phyloP scores from a whole-genome alignment of 2,888 invertebrate species.

The Anoplius nigerrimus region DNA sequence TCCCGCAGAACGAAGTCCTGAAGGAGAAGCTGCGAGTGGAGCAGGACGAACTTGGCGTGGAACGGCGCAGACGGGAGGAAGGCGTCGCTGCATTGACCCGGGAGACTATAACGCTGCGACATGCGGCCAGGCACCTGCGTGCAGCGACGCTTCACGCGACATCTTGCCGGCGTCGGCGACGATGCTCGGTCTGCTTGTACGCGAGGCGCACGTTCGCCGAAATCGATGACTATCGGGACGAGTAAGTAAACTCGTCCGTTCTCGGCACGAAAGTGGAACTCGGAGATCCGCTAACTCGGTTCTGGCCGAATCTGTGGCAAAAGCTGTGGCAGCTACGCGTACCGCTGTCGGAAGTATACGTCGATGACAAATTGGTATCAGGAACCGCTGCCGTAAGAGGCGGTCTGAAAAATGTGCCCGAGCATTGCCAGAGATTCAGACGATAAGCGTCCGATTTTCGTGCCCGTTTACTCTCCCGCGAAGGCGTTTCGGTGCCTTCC shows the following conservation, averaged over 20 bases:
- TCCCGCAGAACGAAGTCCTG: constrained; percentile 77
- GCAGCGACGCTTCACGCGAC: constrained; percentile 71
- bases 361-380: too few relatives aligned
- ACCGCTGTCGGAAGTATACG: too few relatives aligned
- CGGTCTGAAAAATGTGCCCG: too few relatives aligned
- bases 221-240: constrained; percentile 74
- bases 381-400: too few relatives aligned
- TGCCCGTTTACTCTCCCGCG: too few relatives aligned
- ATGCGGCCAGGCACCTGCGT: constrained; percentile 75
- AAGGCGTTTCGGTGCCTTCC: too few relatives aligned
- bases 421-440: too few relatives aligned
- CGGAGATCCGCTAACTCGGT: too few relatives aligned
- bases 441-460: too few relatives aligned
- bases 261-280: not conserved
- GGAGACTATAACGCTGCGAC: constrained; percentile 76
- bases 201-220: constrained; percentile 79
- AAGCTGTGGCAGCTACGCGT: too few relatives aligned
- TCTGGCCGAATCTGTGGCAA: too few relatives aligned
- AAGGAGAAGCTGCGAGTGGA: constrained; percentile 78
- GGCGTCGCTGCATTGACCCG: constrained; percentile 75
- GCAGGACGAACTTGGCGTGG: constrained; percentile 76
- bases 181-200: constrained; percentile 80
- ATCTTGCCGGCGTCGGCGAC: constrained; percentile 74
- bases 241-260: constrained; percentile 68
- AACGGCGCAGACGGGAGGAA: constrained; percentile 73